Evolutionary conservation across 2,888 invertebrate genomes (phyloP), one percentile per base, ranked within the genome.

Genomic region (Tenthredo distinguenda): DNA sequence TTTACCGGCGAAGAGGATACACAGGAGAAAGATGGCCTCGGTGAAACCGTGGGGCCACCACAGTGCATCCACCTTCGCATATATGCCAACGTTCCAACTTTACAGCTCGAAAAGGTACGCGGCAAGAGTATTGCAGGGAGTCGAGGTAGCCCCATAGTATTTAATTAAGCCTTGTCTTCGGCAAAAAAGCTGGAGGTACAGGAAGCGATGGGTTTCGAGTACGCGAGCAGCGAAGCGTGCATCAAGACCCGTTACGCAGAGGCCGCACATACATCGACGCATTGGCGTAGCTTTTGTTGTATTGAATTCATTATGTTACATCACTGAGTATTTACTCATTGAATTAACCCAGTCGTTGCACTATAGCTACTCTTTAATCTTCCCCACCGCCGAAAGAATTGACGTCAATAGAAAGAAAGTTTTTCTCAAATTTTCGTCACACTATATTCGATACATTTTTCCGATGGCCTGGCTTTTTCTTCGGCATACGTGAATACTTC

Each of bases 151-250:
- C 37, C 47, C 72, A 26, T 26, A 87, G 87, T 87, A 90, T 90
- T 90, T 88, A 89, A 89, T 89, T 87, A 89, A 89, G 86, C 86
- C 88, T 84, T 85, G 82, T 85, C 71, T 76, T 58, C 72, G 40
- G 72, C 83, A 86, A 89, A 89, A 88, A 90, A 90, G 90, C 87
- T 84, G 87, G 86, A 87, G 87, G 79, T 87, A 86, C 90, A 88
- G 90, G 89, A 89, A 89, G 89, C 87, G 86, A 89, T 89, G 90
- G 87, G 90, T 90, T 89, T 89, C 37, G 21, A 50, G 87, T 89
- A 86, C 86, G 86, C 87, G 86, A 84, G 86, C 87, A 89, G 77
- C 87, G 86, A 68, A 87, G 85, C 88, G 88, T 88, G 85, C 85
- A 87, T 85, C 87, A 86, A 86, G 87, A 86, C 86, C 89, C 89